Conservation (phyloP, 2,113 vertebrate species). For the Gavialis gangeticus region DNA sequence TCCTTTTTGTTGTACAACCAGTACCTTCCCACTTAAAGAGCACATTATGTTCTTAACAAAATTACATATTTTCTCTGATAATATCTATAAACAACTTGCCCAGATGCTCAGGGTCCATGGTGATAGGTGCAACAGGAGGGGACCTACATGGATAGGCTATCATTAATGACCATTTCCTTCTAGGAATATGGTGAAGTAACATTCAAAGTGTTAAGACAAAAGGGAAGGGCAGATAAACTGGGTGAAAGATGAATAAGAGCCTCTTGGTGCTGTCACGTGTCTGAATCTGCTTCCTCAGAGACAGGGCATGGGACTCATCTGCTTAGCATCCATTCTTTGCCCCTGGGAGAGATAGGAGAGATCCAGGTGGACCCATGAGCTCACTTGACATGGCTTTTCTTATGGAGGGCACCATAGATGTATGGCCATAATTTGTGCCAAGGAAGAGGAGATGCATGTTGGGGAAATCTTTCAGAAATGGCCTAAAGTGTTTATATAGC, state of each 20-base stretch:
- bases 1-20: background rate
- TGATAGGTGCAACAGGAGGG: background rate
- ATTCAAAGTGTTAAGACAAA: background rate
- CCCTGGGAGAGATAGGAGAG: too few species aligned
- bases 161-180: background rate
- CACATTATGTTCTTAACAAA: background rate
- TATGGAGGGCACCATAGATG: background rate
- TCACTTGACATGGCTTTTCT: too few species aligned
- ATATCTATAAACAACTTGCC: background rate
- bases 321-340: too few species aligned
- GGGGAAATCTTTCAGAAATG: background rate
- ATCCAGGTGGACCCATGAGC: too few species aligned
- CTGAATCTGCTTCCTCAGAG: background rate
- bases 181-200: background rate
- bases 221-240: background rate
- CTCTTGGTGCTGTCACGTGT: background rate
- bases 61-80: background rate
- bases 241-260: background rate
- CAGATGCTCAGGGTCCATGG: background rate
- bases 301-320: too few species aligned
- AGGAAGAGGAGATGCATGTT: background rate
- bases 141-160: background rate
- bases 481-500: background rate
- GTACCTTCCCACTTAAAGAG: background rate
- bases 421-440: background rate